Evolutionary conservation across 2,888 invertebrate species (phyloP).

Genomic region (Plagodis pulveraria): DNA sequence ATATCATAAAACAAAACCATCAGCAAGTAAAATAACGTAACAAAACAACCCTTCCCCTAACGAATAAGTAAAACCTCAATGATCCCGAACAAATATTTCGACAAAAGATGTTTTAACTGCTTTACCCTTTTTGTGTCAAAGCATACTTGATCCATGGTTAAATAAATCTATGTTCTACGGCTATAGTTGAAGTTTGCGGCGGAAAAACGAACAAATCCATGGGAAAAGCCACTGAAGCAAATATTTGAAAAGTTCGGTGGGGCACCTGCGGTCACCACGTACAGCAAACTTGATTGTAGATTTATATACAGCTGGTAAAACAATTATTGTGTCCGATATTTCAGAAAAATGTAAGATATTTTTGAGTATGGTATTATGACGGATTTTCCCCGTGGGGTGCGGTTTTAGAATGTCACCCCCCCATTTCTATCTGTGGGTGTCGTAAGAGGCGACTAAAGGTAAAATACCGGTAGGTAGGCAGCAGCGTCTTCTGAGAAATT

Average conservation of each 20-base stretch:
- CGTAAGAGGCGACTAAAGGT: no score
- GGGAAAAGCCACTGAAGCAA: constrained; percentile 75
- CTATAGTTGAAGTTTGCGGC: constrained; percentile 58
- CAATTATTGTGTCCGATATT: neutral
- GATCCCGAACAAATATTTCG: constrained; percentile 61
- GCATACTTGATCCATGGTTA: constrained; percentile 80
- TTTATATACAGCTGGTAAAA: constrained; percentile 48
- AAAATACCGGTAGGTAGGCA: no score
- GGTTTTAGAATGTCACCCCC: no score
- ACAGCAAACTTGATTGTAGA: constrained; percentile 63
- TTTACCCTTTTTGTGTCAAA: constrained; percentile 75
- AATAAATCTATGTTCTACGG: constrained; percentile 64
- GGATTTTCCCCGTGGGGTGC: no score
- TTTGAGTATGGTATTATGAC: no score
- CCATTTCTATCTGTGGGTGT: no score
- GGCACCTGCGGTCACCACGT: constrained; percentile 77
- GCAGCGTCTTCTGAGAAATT: no score
- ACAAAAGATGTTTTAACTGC: constrained; percentile 58
- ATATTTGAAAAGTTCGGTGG: constrained; percentile 78
- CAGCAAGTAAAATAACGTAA: neutral
- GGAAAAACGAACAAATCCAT: constrained; percentile 69
- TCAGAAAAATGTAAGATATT: no score
- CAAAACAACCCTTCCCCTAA: constrained; percentile 19
- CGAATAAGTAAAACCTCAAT: constrained; percentile 22
- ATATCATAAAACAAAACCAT: constrained; percentile 1